These are phyloP conservation scores for Xiphydria camelus DNA, from an alignment of 2,888 invertebrate genomes.

Conservation along the genomic window DNA sequence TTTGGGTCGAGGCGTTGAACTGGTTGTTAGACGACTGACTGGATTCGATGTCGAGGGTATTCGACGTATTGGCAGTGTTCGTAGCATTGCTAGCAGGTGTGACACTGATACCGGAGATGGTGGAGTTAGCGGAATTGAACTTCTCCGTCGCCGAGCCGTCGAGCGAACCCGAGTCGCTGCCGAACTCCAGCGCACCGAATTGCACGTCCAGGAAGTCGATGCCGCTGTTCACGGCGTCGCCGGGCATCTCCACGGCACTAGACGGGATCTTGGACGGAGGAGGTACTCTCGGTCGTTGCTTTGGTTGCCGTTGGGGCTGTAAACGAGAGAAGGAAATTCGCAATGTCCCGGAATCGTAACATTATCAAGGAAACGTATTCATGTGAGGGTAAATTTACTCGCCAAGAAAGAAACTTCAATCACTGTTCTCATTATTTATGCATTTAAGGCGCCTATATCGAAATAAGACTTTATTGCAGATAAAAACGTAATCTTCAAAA, in stretches of 20 bases:
- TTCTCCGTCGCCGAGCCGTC: conserved; percentile 59
- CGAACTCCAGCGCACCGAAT: conserved; percentile 86
- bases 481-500: too few relatives aligned
- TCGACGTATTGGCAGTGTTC: conserved; percentile 36
- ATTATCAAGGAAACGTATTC: too few relatives aligned
- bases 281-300: conserved; percentile 52
- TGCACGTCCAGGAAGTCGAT: conserved; percentile 86
- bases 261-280: conserved; percentile 77
- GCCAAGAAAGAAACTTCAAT: too few relatives aligned
- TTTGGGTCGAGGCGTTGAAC: conserved; percentile 47
- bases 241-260: conserved; percentile 96
- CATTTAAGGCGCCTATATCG: too few relatives aligned
- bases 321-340: neutral
- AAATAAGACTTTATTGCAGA: too few relatives aligned
- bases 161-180: conserved; percentile 61
- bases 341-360: too few relatives aligned
- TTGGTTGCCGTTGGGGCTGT: conserved; percentile 48
- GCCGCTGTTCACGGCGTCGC: conserved; percentile 74
- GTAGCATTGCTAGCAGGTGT: conserved; percentile 39
- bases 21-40: conserved; percentile 42
- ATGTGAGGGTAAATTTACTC: too few relatives aligned
- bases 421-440: too few relatives aligned
- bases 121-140: conserved; percentile 54
- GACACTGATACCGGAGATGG: conserved; percentile 46
- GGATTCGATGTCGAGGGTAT: conserved; percentile 47